Evolutionary conservation across 2,888 invertebrate genomes (phyloP).

Genomic region (Boloria selene): DNA sequence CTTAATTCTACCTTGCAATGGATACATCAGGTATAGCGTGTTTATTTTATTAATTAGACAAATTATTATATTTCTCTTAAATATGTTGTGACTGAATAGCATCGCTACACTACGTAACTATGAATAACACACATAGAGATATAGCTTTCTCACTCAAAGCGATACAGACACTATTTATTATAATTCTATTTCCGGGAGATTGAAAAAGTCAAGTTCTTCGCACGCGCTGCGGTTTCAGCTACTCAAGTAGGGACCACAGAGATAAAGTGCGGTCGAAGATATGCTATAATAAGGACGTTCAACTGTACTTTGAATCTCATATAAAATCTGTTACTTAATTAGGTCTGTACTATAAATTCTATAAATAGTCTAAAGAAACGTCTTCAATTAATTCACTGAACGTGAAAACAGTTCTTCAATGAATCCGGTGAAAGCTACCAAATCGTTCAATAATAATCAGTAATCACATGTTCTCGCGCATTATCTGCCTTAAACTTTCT

Average conservation of each 20-base stretch:
- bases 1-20: too few species aligned
- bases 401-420: constrained; percentile 6
- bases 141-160: constrained; percentile 3
- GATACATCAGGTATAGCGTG: too few species aligned
- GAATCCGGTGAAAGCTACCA: constrained; percentile 36
- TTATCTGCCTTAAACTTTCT: constrained; percentile 35
- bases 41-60: too few species aligned
- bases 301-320: constrained; percentile 21
- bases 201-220: constrained; percentile 44
- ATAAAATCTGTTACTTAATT: constrained; percentile 14
- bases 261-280: constrained; percentile 53
- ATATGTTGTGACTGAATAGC: too few species aligned
- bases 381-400: constrained; percentile 3
- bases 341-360: neutral
- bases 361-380: constrained; percentile 16
- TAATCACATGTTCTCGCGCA: constrained; percentile 36
- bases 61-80: too few species aligned
- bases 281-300: constrained; percentile 42
- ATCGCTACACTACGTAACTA: too few species aligned
- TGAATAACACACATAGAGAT: constrained; percentile 10
- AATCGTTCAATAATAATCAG: constrained; percentile 36
- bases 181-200: constrained; percentile 47
- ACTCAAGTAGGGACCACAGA: constrained; percentile 45
- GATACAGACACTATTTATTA: constrained; percentile 21
- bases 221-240: constrained; percentile 53